A percentile compares a stretch with the other conserved stretches of the same genome.
Evolutionary conservation across 2,797 vertebrate species (phyloP).

Genomic region (Epinephelus awoara): DNA sequence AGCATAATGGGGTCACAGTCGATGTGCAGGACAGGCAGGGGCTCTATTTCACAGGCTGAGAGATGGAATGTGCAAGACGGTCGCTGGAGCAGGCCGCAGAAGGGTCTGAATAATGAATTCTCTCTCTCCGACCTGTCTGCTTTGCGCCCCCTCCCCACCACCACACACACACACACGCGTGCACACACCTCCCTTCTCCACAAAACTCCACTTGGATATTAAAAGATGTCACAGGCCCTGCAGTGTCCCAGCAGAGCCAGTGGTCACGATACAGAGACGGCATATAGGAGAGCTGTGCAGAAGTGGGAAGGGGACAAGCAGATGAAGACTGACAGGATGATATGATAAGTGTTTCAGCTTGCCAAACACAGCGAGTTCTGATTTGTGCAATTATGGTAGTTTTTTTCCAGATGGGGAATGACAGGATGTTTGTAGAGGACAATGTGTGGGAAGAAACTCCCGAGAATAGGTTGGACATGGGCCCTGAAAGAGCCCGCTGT

Average conservation of each 20-base stretch:
- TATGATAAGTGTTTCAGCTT: slow-evolving; percentile 53
- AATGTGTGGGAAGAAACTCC: slow-evolving; percentile 15
- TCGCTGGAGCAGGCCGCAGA: slow-evolving; percentile 56
- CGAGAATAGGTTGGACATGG: background rate
- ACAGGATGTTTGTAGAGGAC: slow-evolving; percentile 49
- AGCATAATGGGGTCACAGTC: slow-evolving; percentile 79
- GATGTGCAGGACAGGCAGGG: slow-evolving; percentile 72
- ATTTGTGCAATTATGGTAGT: slow-evolving; percentile 63
- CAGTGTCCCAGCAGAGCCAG: slow-evolving; percentile 84
- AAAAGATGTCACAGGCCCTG: slow-evolving; percentile 85
- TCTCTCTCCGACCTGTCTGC: slow-evolving; percentile 69
- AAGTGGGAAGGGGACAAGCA: slow-evolving; percentile 35
- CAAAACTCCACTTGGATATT: slow-evolving; percentile 89
- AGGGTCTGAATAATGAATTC: slow-evolving; percentile 83
- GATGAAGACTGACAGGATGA: slow-evolving; percentile 60
- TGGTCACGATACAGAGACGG: slow-evolving; percentile 48
- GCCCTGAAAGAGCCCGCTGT: slow-evolving; percentile 3
- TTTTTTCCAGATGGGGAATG: slow-evolving; percentile 37
- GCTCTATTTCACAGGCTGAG: slow-evolving; percentile 74
- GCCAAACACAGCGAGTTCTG: slow-evolving; percentile 52
- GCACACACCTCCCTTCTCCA: background rate
- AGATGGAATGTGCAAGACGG: slow-evolving; percentile 71
- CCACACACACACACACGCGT: too few relatives aligned
- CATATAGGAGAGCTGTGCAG: slow-evolving; percentile 33
- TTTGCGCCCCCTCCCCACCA: slow-evolving; percentile 70